Evolutionary conservation across 2,888 invertebrate species (phyloP).

Genomic region (Eupsilia transversa): DNA sequence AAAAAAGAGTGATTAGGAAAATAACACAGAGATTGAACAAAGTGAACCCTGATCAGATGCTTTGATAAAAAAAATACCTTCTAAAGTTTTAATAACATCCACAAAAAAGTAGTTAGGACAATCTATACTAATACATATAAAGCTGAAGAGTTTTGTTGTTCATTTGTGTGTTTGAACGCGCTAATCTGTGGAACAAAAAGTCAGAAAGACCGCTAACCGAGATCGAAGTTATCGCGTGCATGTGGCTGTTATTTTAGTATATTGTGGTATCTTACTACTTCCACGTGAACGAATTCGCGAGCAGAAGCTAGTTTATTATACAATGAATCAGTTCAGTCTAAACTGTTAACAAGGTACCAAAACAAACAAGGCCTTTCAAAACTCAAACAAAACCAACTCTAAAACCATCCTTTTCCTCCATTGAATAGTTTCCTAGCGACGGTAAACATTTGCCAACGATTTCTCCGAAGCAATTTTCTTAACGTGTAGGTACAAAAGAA

Average conservation of each 20-base stretch:
- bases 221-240: too few species aligned
- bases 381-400: conserved; percentile 12
- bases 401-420: conserved; percentile 23
- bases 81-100: background rate
- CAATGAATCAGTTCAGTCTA: background rate
- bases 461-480: conserved; percentile 71
- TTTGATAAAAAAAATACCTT: background rate
- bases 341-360: conserved; percentile 3
- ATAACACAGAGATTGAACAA: background rate
- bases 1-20: background rate
- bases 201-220: too few species aligned
- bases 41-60: background rate
- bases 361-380: conserved; percentile 21
- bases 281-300: too few species aligned
- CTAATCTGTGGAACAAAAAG: too few species aligned
- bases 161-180: too few species aligned
- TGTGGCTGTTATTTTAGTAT: too few species aligned
- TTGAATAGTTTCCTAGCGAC: conserved; percentile 52
- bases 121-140: too few species aligned
- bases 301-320: background rate
- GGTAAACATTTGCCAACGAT: conserved; percentile 66
- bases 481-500: conserved; percentile 71
- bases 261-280: too few species aligned
- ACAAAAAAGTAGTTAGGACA: background rate
- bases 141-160: too few species aligned